Conservation (phyloP, 2,888 invertebrate genomes). For the Hyposoter dolosus region DNA sequence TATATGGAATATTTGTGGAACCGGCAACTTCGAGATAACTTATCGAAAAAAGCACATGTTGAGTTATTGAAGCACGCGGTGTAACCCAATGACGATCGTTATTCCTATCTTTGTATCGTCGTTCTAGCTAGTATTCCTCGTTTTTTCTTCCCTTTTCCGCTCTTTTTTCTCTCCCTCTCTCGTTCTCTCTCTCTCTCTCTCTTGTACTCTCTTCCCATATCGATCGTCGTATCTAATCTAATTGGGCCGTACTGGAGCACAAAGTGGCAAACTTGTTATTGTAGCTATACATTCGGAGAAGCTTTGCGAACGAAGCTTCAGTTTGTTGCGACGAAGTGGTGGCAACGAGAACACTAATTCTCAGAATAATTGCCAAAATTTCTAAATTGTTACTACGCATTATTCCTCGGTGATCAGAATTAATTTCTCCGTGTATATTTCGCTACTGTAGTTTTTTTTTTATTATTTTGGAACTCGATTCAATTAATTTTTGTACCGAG, state of each 20-base stretch:
- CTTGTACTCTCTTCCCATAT: slow-evolving; percentile 31
- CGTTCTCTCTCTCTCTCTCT: not conserved
- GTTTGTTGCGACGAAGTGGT: not conserved
- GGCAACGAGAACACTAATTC: slow-evolving; percentile 4
- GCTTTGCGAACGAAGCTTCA: slow-evolving; percentile 27
- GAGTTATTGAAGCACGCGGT: not conserved
- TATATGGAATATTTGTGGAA: not conserved
- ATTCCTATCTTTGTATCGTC: not conserved
- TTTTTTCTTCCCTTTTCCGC: not conserved
- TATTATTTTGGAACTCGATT: not conserved
- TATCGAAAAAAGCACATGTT: slow-evolving; percentile 30
- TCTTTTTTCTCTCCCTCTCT: not conserved
- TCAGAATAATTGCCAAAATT: not conserved
- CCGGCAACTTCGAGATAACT: slow-evolving; percentile 22
- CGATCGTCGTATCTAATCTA: slow-evolving; percentile 71
- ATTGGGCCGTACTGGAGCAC: slow-evolving; percentile 62
- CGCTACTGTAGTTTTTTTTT: not conserved
- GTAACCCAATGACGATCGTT: slow-evolving; percentile 8
- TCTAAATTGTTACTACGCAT: not conserved
- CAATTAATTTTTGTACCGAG: not conserved
- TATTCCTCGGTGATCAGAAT: too few species aligned
- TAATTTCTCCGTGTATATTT: too few species aligned
- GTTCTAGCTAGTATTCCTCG: slow-evolving; percentile 10
- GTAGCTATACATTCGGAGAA: slow-evolving; percentile 11
- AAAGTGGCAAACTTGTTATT: slow-evolving; percentile 10